These are phyloP conservation scores for Trichogramma pretiosum DNA, from an alignment of 1,140 invertebrate genomes.

Conservation along the genomic window DNA sequence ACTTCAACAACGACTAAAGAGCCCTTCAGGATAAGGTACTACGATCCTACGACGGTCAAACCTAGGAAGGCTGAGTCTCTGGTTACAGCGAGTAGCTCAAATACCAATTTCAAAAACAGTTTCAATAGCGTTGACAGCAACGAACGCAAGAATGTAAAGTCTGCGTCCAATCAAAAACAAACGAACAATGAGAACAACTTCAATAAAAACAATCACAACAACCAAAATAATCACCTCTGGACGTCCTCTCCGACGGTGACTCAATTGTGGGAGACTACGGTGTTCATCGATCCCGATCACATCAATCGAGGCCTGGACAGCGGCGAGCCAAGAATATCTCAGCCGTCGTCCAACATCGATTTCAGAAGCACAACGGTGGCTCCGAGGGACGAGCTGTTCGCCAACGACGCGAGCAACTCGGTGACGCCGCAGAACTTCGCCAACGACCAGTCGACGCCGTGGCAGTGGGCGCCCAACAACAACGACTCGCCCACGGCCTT, in stretches of 20 bases:
- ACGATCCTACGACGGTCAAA: slow-evolving; percentile 24
- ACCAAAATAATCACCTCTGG: slow-evolving; percentile 42
- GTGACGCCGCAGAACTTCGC: slow-evolving; percentile 26
- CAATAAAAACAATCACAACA: not conserved
- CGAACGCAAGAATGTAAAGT: slow-evolving; percentile 9
- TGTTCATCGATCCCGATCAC: slow-evolving; percentile 59
- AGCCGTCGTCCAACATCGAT: slow-evolving; percentile 15
- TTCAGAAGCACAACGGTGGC: slow-evolving; percentile 22
- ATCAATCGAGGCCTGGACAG: slow-evolving; percentile 58
- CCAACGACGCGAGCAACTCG: slow-evolving; percentile 22
- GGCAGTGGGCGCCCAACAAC: slow-evolving; percentile 32
- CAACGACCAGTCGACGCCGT: slow-evolving; percentile 27
- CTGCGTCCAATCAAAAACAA: slow-evolving; percentile 9
- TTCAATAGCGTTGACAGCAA: slow-evolving; percentile 20
- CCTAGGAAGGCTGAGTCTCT: slow-evolving; percentile 28
- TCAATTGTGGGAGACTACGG: slow-evolving; percentile 54
- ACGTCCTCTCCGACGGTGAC: slow-evolving; percentile 48
- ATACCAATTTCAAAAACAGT: slow-evolving; percentile 27
- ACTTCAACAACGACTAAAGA: slow-evolving; percentile 23
- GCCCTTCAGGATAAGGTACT: slow-evolving; percentile 32
- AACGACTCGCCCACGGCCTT: slow-evolving; percentile 40
- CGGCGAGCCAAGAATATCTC: slow-evolving; percentile 22
- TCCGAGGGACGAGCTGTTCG: slow-evolving; percentile 15
- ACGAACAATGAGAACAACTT: slow-evolving; percentile 1
- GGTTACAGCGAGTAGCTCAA: slow-evolving; percentile 29